Conservation (phyloP, 1,140 invertebrate species). For the Drosophila kurseongensis region DNA sequence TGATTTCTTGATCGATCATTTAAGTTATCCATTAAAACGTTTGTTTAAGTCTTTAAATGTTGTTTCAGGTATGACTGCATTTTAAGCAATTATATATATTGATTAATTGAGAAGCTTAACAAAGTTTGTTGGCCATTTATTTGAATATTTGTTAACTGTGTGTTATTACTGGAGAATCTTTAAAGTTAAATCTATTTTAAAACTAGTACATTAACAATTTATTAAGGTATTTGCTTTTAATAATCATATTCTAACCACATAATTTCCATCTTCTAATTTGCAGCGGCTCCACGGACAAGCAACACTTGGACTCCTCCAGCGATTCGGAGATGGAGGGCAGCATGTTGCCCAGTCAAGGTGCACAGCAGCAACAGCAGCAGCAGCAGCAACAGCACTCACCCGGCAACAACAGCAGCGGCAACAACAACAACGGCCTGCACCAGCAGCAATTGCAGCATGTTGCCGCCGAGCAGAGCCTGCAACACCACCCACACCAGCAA, state of each 20-base stretch:
- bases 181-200: no score
- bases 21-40: no score
- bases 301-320: slow-evolving; percentile 83
- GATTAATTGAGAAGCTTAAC: no score
- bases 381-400: slow-evolving; percentile 70
- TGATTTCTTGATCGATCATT: no score
- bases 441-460: slow-evolving; percentile 54
- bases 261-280: slow-evolving; percentile 28
- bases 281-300: slow-evolving; percentile 82
- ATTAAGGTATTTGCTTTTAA: background rate
- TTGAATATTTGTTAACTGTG: background rate
- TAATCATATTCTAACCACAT: background rate
- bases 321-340: slow-evolving; percentile 84
- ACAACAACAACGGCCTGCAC: slow-evolving; percentile 56
- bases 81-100: background rate
- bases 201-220: no score
- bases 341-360: slow-evolving; percentile 67
- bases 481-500: slow-evolving; percentile 64
- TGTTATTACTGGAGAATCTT: no score
- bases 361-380: slow-evolving; percentile 71
- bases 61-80: no score
- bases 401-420: slow-evolving; percentile 44
- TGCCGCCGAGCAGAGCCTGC: slow-evolving; percentile 45
- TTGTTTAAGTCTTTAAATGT: no score
- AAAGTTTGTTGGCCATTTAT: no score